Evolutionary conservation across 2,888 invertebrate species (phyloP).

Genomic region (Ganaspis brasiliensis): DNA sequence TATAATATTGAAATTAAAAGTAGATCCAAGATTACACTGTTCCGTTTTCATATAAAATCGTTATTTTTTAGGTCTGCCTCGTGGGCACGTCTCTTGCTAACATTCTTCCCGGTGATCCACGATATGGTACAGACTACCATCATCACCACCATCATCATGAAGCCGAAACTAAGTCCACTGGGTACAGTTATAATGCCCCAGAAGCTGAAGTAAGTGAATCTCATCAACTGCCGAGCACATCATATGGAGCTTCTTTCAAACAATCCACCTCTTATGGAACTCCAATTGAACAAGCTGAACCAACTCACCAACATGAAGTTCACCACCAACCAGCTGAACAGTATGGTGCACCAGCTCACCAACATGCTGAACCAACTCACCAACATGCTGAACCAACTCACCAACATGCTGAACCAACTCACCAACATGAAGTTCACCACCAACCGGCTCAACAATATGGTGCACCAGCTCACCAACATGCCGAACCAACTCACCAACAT

Average conservation of each 20-base stretch:
- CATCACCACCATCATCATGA: slow-evolving; percentile 67
- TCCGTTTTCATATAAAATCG: background rate
- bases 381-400: background rate
- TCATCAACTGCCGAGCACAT: slow-evolving; percentile 30
- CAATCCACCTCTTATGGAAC: slow-evolving; percentile 53
- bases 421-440: no score
- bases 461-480: background rate
- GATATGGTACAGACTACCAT: slow-evolving; percentile 76
- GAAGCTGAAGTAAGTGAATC: slow-evolving; percentile 1
- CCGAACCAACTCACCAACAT: background rate
- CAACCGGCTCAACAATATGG: background rate
- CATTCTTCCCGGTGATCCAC: slow-evolving; percentile 75
- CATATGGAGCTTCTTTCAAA: slow-evolving; percentile 51
- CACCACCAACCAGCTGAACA: no score
- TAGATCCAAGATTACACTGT: no score
- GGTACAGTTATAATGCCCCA: background rate
- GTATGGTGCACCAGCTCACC: background rate
- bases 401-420: slow-evolving; percentile 23
- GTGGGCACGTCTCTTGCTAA: slow-evolving; percentile 69
- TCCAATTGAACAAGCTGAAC: slow-evolving; percentile 44
- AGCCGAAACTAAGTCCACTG: slow-evolving; percentile 11
- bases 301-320: no score
- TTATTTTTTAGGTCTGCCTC: slow-evolving; percentile 69
- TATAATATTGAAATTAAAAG: no score
- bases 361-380: background rate